These are phyloP conservation scores for Lycocorax pyrrhopterus DNA, from an alignment of 2,113 vertebrate species.

Conservation along the genomic window DNA sequence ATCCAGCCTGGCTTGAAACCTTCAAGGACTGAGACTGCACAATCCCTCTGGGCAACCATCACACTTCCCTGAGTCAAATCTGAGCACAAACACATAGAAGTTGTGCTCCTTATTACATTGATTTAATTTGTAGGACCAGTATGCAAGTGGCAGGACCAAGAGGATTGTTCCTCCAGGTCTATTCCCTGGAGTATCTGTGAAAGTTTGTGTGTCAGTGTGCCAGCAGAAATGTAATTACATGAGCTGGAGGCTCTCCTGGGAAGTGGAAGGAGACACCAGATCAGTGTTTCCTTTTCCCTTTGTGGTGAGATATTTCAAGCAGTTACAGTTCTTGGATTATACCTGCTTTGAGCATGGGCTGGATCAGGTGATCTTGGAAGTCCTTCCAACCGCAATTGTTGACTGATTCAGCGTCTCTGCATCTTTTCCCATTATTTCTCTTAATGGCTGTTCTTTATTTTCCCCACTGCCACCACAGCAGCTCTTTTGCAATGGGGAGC, in stretches of 20 bases:
- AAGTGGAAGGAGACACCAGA: neutral
- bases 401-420: neutral
- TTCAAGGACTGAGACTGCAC: neutral
- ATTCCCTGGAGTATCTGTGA: neutral
- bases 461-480: neutral
- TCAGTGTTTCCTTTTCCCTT: neutral
- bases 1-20: neutral
- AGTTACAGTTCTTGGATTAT: neutral
- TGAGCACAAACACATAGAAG: neutral
- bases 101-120: neutral
- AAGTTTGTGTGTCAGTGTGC: neutral
- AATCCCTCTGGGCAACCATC: neutral
- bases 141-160: fast-evolving
- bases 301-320: neutral
- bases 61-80: neutral
- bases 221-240: neutral
- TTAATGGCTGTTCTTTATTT: neutral
- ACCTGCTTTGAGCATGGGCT: neutral
- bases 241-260: neutral
- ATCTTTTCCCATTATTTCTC: neutral
- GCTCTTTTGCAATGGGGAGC: neutral
- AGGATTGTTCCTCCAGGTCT: neutral
- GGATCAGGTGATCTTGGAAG: neutral
- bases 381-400: neutral
- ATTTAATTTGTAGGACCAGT: neutral